These are phyloP conservation scores for Nannobrachium achirus DNA, from an alignment of 2,113 vertebrate genomes.

Conservation along the genomic window DNA sequence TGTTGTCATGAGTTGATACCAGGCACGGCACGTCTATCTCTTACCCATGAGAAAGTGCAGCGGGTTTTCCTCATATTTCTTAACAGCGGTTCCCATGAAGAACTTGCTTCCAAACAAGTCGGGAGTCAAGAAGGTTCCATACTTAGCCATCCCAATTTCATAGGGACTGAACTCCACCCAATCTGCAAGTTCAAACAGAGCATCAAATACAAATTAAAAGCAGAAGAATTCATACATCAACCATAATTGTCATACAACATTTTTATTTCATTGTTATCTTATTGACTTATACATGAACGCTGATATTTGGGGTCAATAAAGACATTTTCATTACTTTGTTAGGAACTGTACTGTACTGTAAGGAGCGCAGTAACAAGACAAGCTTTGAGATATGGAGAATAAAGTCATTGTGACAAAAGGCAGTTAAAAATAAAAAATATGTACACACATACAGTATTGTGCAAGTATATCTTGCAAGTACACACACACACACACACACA, in stretches of 20 bases:
- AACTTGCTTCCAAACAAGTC: slow-evolving; percentile 97
- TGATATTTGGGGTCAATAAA: background rate
- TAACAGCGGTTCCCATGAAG: slow-evolving; percentile 95
- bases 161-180: slow-evolving; percentile 98
- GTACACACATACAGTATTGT: too few species aligned
- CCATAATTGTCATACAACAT: too few species aligned
- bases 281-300: background rate
- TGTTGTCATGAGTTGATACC: background rate
- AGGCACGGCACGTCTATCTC: slow-evolving; percentile 43
- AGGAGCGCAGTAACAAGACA: too few species aligned
- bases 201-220: too few species aligned
- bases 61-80: slow-evolving; percentile 93
- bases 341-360: too few species aligned
- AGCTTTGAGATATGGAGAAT: too few species aligned
- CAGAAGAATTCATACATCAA: too few species aligned
- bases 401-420: too few species aligned
- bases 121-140: slow-evolving; percentile 97
- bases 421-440: too few species aligned
- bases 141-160: slow-evolving; percentile 99
- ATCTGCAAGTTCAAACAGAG: slow-evolving; percentile 78
- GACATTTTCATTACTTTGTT: background rate
- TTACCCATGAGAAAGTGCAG: slow-evolving; percentile 98
- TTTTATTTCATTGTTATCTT: too few species aligned
- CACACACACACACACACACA: too few species aligned
- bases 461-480: slow-evolving; percentile 10